Evolutionary conservation across 2,888 invertebrate genomes (phyloP), one percentile per base, ranked within the genome.

Genomic region (Drosophila kokeensis): DNA sequence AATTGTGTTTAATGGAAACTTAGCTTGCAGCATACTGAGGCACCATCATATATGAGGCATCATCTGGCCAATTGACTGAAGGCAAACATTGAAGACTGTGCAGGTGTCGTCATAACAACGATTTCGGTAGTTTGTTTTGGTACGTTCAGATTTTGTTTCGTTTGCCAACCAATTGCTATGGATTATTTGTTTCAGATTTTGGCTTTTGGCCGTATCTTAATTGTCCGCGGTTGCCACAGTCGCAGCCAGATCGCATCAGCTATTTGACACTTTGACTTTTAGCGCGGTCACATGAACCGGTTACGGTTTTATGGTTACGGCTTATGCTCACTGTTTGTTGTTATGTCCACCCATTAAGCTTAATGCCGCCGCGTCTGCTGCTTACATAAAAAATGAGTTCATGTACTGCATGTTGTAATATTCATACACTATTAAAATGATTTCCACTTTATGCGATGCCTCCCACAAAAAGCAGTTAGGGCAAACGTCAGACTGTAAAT

Each of bases 331-430:
- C 62, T 36, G 70, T 62, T 27, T 30, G 64, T 40, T 64, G 63
- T 82, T 81, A 62, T 69, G 73, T 66, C 60, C 80, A 72, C 52
- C 81, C 77, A 80, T 87, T 66, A 83, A 85, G 63, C 49, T 62
- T 65, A 82, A 85, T 55, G 54, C 45, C 67, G 87, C 57, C 68
- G 55, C 63, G 69, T 61, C 70, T 65, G 74, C 13, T 50, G 76
- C 78, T 87, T 85, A 85, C 78, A 89, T 85, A 87, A 84, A 87
- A 80, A 85, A 83, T 80, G 69, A 83, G 77, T 77, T 87, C 83
- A 75, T 80, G 72, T 69, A 38, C 55, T 50, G 52, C 40, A 69
- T 83, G 79, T 55, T 71, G 87, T 78, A 83, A 87, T 77, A 71
- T 74, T 8, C 38, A 55, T 45, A n/a, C n/a, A 38, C 38, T 13